Conservation (phyloP, 1,140 invertebrate species). For the Drosophila arawakana region DNA sequence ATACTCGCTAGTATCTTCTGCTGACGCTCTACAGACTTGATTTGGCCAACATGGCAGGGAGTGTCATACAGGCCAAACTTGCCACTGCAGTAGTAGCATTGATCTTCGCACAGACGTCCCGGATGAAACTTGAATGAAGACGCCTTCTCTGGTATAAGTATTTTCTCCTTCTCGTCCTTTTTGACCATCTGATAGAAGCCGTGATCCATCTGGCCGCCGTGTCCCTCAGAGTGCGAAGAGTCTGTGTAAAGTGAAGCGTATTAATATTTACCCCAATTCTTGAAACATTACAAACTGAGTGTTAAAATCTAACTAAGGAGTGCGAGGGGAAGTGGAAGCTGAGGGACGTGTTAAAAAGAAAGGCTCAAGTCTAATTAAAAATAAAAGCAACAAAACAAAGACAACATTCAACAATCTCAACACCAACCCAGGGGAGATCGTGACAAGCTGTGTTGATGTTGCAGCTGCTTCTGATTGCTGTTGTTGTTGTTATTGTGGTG, state of each 20-base stretch:
- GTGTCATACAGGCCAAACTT: constrained; percentile 94
- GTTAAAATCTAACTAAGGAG: too few relatives aligned
- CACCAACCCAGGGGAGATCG: constrained; percentile 43
- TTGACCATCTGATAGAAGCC: constrained; percentile 85
- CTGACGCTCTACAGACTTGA: constrained; percentile 91
- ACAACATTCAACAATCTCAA: constrained; percentile 10
- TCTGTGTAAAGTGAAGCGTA: constrained; percentile 42
- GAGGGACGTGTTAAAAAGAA: not conserved
- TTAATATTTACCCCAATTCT: not conserved
- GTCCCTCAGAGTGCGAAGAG: constrained; percentile 77
- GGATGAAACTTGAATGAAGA: constrained; percentile 94
- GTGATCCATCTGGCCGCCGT: constrained; percentile 51
- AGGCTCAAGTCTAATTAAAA: not conserved
- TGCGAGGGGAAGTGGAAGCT: not conserved
- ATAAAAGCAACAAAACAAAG: constrained; percentile 7
- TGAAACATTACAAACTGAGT: too few relatives aligned
- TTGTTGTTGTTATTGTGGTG: constrained; percentile 34
- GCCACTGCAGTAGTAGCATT: constrained; percentile 93
- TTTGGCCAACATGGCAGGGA: constrained; percentile 93
- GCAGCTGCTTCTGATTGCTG: constrained; percentile 21
- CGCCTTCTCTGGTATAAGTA: constrained; percentile 93
- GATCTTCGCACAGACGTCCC: constrained; percentile 90
- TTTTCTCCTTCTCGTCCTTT: constrained; percentile 87
- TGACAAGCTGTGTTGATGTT: constrained; percentile 32
- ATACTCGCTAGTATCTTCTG: constrained; percentile 90